Conservation (phyloP, 2,888 invertebrate genomes). For the Coelopa pilipes region DNA sequence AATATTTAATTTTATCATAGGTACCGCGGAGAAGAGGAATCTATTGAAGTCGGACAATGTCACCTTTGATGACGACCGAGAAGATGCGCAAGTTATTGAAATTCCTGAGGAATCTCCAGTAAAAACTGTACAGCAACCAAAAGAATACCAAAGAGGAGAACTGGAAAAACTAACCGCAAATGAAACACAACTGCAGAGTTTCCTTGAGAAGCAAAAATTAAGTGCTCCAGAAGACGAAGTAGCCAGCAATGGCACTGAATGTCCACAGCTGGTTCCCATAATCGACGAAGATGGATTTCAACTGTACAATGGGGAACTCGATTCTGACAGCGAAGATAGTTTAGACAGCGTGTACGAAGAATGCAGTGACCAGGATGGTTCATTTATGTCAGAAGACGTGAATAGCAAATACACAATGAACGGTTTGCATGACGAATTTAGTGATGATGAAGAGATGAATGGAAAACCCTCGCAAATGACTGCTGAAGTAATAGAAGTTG, state of each 20-base stretch:
- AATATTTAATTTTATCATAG: slow-evolving; percentile 36
- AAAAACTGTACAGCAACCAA: slow-evolving; percentile 41
- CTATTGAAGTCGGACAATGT: slow-evolving; percentile 46
- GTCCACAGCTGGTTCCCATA: slow-evolving; percentile 47
- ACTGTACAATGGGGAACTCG: slow-evolving; percentile 32
- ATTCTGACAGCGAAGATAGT: slow-evolving; percentile 27
- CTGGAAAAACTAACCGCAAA: slow-evolving; percentile 41
- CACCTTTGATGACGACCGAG: slow-evolving; percentile 49
- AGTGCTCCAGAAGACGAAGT: not conserved
- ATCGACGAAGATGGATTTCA: slow-evolving; percentile 42
- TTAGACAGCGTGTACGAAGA: slow-evolving; percentile 31
- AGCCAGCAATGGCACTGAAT: slow-evolving; percentile 26
- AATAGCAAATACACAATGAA: slow-evolving; percentile 44
- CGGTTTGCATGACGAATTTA: slow-evolving; percentile 32
- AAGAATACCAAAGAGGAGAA: slow-evolving; percentile 34
- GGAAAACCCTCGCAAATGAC: not conserved
- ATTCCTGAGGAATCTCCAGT: slow-evolving; percentile 29
- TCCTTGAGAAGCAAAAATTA: not conserved
- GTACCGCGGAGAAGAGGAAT: slow-evolving; percentile 51
- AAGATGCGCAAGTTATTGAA: slow-evolving; percentile 53
- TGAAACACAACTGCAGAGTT: not conserved
- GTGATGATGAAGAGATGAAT: slow-evolving; percentile 35
- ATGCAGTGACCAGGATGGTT: slow-evolving; percentile 33
- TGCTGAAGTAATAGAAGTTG: slow-evolving; percentile 42
- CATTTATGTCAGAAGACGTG: slow-evolving; percentile 43